Percentiles rank a stretch among this genome's conserved stretches.
phyloP scores from a whole-genome alignment of 1,140 invertebrate genomes.

The Caenorhabditis brenneri region DNA sequence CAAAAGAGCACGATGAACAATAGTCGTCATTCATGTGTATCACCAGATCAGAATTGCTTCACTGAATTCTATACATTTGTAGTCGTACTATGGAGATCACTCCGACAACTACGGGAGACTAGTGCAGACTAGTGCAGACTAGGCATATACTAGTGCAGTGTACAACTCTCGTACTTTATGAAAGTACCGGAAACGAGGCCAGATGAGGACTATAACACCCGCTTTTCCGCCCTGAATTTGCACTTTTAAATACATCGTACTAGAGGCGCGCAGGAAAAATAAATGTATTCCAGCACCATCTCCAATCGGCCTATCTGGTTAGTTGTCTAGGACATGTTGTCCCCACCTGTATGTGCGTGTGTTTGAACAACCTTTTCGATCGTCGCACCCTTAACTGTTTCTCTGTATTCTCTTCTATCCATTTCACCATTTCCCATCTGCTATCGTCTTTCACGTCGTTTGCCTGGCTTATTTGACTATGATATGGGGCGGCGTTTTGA shows the following conservation, averaged over 20 bases:
- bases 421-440: background rate
- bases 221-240: background rate
- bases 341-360: background rate
- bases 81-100: background rate
- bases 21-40: no score
- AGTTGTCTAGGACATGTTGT: slow-evolving; percentile 28
- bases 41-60: no score
- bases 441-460: slow-evolving; percentile 24
- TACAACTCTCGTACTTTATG: slow-evolving; percentile 1
- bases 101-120: no score
- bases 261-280: background rate
- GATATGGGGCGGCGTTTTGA: slow-evolving; percentile 4
- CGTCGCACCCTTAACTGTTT: slow-evolving; percentile 26
- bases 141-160: background rate
- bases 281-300: slow-evolving; percentile 8
- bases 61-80: no score
- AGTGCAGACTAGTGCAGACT: no score
- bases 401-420: background rate
- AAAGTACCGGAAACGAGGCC: slow-evolving; percentile 3
- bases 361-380: slow-evolving; percentile 40
- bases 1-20: no score
- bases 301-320: slow-evolving; percentile 29
- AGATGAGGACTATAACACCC: background rate
- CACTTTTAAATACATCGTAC: slow-evolving; percentile 17
- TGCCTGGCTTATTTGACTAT: slow-evolving; percentile 27